Evolutionary conservation across 2,113 vertebrate genomes (phyloP).

Genomic region (Potamarius usumacintae): DNA sequence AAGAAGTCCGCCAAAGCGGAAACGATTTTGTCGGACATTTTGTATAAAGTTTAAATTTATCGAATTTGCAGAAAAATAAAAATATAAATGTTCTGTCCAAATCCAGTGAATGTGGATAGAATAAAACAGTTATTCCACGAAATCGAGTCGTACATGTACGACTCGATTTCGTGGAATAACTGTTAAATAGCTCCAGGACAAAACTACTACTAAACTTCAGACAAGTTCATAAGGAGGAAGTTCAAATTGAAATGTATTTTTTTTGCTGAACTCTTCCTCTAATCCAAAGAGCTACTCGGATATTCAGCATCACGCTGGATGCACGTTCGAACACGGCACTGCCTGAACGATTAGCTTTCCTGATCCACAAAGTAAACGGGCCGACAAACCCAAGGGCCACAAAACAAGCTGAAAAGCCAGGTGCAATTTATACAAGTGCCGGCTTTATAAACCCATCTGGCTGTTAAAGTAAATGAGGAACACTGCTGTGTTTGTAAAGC

Average conservation of each 20-base stretch:
- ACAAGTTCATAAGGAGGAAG: background rate
- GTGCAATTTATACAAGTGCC: constrained; percentile 12
- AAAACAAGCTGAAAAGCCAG: background rate
- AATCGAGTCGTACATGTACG: too few species aligned
- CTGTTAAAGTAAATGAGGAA: background rate
- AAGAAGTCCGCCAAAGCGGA: too few species aligned
- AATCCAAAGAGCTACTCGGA: background rate
- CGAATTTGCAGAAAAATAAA: too few species aligned
- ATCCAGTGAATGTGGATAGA: too few species aligned
- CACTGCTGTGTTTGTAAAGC: constrained; percentile 12
- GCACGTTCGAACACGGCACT: background rate
- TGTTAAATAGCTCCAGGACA: background rate
- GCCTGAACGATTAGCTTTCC: background rate
- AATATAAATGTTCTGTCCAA: too few species aligned
- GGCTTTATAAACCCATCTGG: background rate
- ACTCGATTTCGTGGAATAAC: too few species aligned
- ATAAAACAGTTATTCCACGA: too few species aligned
- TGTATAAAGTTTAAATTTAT: too few species aligned
- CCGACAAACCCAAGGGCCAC: background rate
- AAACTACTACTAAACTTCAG: background rate
- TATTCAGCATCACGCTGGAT: background rate
- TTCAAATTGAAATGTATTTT: background rate
- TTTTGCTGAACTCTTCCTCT: background rate
- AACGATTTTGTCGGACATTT: too few species aligned
- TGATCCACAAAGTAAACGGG: background rate